Evolutionary conservation across 2,888 invertebrate genomes (phyloP), one percentile per base, ranked within the genome.

Genomic region (Unio pictorum): DNA sequence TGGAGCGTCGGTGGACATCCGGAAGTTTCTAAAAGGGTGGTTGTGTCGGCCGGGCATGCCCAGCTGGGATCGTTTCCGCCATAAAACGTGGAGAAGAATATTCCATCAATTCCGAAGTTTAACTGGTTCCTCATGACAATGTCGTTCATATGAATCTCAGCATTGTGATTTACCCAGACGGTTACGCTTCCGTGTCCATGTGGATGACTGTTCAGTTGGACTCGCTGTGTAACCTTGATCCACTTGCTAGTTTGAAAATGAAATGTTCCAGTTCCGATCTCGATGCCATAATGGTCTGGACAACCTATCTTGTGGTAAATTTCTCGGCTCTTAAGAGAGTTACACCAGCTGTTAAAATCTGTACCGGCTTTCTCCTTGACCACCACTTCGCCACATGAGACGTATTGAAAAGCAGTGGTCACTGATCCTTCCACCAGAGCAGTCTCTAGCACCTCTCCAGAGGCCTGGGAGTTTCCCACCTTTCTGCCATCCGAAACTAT

Each of bases 21-120:
- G 60, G 64, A 3, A 68, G 63, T 3, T 66, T 64, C 75, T 78
- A 73, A 85, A 64, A 81, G 79, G 18, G 84, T 79, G 69, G 80
- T 79, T 11, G 81, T 81, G 66, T 81, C 77, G 30, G 63, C 64
- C 1, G 75, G 74, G n/a, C 82, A 72, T 0, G 80, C 81, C 79
- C 80, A 85, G 28, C 61, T 57, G 4, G 61, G 34, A 64, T 70
- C 73, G 17, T 61, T 58, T 5, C 83, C 85, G 7, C 84, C 85
- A 62, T 81, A 85, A 67, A 85, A 83, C 30, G 83, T 83, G 1
- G 81, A 83, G 65, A 85, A 83, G 71, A 80, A 80, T 34, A 85
- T 66, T 7, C 83, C 82, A 26, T 80, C 74, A 55, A 84, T 80
- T 18, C 76, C 58, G 45, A 82, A 69, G 34, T 55, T 45, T 7